phyloP scores from a whole-genome alignment of 1,140 invertebrate genomes.

The Asobara japonica region DNA sequence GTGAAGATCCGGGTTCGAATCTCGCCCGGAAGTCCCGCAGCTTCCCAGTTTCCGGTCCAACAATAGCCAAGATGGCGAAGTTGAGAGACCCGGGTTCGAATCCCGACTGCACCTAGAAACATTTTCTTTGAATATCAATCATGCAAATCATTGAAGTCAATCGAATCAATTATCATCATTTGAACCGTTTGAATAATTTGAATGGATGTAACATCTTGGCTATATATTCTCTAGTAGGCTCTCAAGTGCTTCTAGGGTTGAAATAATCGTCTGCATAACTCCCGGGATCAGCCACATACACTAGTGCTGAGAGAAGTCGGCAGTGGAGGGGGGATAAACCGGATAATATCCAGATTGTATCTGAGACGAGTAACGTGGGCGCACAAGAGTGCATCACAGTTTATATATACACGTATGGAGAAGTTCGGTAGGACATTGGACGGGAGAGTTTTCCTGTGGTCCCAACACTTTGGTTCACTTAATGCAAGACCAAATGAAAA shows the following conservation, averaged over 20 bases:
- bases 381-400: slow-evolving; percentile 18
- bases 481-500: background rate
- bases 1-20: too few species aligned
- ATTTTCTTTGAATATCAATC: too few species aligned
- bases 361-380: slow-evolving; percentile 36
- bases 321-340: slow-evolving; percentile 3
- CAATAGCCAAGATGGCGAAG: too few species aligned
- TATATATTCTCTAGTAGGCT: background rate
- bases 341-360: slow-evolving; percentile 38
- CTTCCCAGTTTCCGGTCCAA: too few species aligned
- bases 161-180: too few species aligned
- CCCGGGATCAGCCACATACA: background rate
- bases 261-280: slow-evolving; percentile 28
- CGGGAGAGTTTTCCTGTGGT: background rate
- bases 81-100: too few species aligned
- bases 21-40: too few species aligned
- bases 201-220: background rate
- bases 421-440: background rate
- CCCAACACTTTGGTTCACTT: background rate
- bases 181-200: background rate
- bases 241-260: slow-evolving; percentile 4
- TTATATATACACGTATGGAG: slow-evolving; percentile 4
- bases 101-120: too few species aligned
- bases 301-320: background rate
- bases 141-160: too few species aligned